Evolutionary conservation across 1,140 invertebrate genomes (phyloP).

Genomic region (Trypoxylus dichotomus): DNA sequence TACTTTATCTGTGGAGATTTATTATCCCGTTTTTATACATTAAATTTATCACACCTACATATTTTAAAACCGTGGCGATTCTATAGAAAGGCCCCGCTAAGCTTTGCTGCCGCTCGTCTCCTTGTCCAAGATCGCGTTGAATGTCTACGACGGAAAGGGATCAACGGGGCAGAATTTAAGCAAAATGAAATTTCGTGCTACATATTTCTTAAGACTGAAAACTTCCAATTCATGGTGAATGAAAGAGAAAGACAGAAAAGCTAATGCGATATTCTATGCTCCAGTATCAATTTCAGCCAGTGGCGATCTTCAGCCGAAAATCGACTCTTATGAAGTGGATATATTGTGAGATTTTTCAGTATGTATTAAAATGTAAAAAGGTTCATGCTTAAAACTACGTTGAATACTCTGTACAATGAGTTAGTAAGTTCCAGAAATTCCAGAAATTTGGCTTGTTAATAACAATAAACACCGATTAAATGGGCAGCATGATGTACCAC

Average conservation of each 20-base stretch:
- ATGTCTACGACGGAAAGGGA: background rate
- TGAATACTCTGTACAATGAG: too few relatives aligned
- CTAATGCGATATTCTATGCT: too few relatives aligned
- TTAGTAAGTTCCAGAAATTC: too few relatives aligned
- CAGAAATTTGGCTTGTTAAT: too few relatives aligned
- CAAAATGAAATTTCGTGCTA: conserved; percentile 14
- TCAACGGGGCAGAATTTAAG: background rate
- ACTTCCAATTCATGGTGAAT: background rate
- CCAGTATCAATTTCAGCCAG: too few relatives aligned
- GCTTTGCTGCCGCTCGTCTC: background rate
- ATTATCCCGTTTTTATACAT: conserved; percentile 18
- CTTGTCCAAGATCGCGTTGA: background rate
- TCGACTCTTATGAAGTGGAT: too few relatives aligned
- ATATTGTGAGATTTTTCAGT: too few relatives aligned
- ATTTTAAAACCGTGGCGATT: background rate
- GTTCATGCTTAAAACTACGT: too few relatives aligned
- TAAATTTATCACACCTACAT: conserved; percentile 25
- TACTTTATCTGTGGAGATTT: conserved; percentile 20
- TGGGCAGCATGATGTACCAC: too few relatives aligned
- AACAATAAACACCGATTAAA: too few relatives aligned
- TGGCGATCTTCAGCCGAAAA: too few relatives aligned
- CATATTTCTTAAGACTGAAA: conserved; percentile 5
- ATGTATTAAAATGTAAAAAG: too few relatives aligned
- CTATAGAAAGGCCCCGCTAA: background rate
- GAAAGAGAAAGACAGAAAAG: background rate